Evolutionary conservation across 2,113 vertebrate species (phyloP).

Genomic region (Spermophilus dauricus): DNA sequence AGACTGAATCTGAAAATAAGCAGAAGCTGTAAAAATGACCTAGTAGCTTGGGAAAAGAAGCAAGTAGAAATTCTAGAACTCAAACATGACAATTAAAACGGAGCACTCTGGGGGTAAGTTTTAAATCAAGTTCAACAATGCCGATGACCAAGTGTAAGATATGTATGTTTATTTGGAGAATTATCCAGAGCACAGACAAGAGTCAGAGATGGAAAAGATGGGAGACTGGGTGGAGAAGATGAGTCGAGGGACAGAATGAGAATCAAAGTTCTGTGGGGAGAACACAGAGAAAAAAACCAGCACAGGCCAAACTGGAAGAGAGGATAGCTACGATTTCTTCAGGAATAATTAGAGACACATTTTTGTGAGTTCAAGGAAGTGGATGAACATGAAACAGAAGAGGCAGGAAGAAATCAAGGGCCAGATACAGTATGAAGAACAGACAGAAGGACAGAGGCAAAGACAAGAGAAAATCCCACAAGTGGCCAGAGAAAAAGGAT

Average conservation of each 20-base stretch:
- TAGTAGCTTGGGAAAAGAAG: too few species aligned
- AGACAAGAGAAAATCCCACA: too few species aligned
- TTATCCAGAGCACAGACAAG: neutral
- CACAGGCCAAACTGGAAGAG: neutral
- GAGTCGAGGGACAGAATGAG: neutral
- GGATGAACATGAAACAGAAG: neutral
- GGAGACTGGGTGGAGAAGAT: neutral
- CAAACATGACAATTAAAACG: too few species aligned
- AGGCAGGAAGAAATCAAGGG: neutral
- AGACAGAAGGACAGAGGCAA: too few species aligned
- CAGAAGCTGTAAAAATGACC: too few species aligned
- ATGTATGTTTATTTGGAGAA: too few species aligned
- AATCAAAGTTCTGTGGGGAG: neutral
- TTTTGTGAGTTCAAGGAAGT: neutral
- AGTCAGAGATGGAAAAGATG: neutral
- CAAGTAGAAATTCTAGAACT: too few species aligned
- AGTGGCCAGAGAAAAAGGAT: too few species aligned
- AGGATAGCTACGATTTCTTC: too few species aligned
- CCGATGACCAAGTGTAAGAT: neutral
- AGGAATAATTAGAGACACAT: neutral
- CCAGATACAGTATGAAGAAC: neutral
- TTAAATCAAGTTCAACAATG: neutral
- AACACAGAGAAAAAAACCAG: neutral
- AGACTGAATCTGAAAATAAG: too few species aligned
- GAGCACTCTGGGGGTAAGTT: too few species aligned